Base-by-base conservation (phyloP, 2,888 invertebrate genomes). In the Hemicrepidius hirtus region DNA sequence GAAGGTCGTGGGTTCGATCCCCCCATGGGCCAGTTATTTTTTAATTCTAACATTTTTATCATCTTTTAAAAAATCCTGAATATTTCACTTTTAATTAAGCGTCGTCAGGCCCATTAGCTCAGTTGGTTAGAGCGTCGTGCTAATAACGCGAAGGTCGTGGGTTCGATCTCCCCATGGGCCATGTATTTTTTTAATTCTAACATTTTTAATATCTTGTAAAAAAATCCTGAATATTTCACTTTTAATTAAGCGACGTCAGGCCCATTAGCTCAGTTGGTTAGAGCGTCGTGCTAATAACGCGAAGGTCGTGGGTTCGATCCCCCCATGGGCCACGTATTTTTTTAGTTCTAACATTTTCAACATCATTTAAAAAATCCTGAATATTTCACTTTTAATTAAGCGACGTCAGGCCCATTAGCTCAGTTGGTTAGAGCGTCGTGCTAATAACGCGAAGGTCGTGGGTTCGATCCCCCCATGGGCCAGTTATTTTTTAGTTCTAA, bases 251-350 rank as follows among this genome's bases (percentile, higher is more conserved):
- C 3, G 3, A 7, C 32, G 9, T 32, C 32, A 32, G 91, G 91
- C 91, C 91, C 91, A 91, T 91, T 91, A 91, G 91, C 91, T 91
- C 91, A 91, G 91, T 91, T 91, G 91, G 91, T 91, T 91, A 91
- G 91, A 91, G 91, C 91, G 91, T 91, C 91, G 91, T 91, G 91
- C 91, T 91, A 91, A 91, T 91, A 91, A 91, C 91, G 91, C 91
- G 91, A 91, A 91, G 91, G 91, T 91, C 91, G 91, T 89, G 91
- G 90, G 91, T 91, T 91, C 91, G 91, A 91, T 91, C 91, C 91
- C 91, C 91, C 88, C 90, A 91, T 91, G 91, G 90, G 91, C 91
- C 91, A 91, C 32, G 5, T 3, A 24, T 24, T 24, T 24, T 24
- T 24, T 24, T 3, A 24, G n/a, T n/a, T n/a, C n/a, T 24, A 24